Evolutionary conservation across 2,113 vertebrate genomes (phyloP), one percentile per base, ranked within the genome.

Genomic region (Hiodon alosoides): DNA sequence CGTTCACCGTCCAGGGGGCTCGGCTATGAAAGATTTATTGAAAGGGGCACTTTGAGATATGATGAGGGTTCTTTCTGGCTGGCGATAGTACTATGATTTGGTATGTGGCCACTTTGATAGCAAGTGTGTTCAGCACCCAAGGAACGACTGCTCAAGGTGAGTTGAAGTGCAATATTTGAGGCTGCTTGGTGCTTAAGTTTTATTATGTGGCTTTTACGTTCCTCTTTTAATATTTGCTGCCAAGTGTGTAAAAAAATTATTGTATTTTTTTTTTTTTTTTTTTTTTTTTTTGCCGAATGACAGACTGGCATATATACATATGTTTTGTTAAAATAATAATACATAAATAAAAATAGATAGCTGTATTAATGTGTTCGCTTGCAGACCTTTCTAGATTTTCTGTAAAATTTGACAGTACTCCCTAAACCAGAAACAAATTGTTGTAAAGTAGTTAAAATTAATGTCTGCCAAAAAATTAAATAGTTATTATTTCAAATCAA

Each of bases 31-130:
- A 82, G 87, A 81, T 80, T 86, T 81, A 84, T 85, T 81, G 84
- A 86, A 87, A 87, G 87, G 89, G 85, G 91, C 90, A 90, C 91
- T 90, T 89, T 91, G 90, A 89, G 93, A 92, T 91, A 92, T 89
- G 92, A 95, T 93, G 85, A 83, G 95, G 87, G 92, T 93, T 95
- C 91, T 92, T 90, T 90, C 82, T 90, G 93, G 87, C 79, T 87
- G 87, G 90, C 90, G 90, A 90, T 92, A 94, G 90, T 94, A 95
- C 95, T 96, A 95, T 96, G 95, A 95, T 97, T 95, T 95, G 95
- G 93, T 95, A 95, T 97, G 95, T 95, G 96, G 95, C 94, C 93
- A 94, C 95, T 97, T 95, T 96, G 94, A 95, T 98, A 94, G 96
- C 95, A 96, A 96, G 95, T 97, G 93, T 98, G 90, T 93, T 97